phyloP scores from a whole-genome alignment of 2,113 vertebrate genomes.

The Odontophorus gujanensis region DNA sequence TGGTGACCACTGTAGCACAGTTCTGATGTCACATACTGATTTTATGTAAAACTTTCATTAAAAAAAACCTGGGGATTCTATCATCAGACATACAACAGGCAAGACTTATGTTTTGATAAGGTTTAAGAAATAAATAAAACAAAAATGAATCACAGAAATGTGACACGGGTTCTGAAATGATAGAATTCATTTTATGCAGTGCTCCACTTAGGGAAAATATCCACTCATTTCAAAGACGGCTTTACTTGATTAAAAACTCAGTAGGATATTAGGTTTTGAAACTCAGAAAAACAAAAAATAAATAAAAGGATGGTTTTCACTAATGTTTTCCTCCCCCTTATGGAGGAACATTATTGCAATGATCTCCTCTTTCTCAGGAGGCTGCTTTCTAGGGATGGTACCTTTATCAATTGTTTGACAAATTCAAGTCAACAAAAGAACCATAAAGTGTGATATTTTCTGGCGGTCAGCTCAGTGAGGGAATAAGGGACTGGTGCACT shows the following conservation, averaged over 20 bases:
- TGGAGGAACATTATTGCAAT: neutral
- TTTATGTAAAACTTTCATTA: neutral
- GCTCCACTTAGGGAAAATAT: neutral
- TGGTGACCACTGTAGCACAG: neutral
- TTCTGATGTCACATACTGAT: neutral
- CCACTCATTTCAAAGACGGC: neutral
- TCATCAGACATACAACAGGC: neutral
- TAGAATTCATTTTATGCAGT: neutral
- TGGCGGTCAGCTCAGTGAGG: neutral
- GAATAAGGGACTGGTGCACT: neutral
- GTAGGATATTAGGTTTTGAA: neutral
- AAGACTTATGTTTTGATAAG: neutral
- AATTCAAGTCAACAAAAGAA: neutral
- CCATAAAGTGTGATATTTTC: accelerated
- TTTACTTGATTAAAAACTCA: neutral
- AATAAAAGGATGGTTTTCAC: neutral
- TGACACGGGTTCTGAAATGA: neutral
- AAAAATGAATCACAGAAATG: neutral
- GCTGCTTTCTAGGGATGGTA: neutral
- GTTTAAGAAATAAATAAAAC: neutral
- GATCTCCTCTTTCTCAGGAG: neutral
- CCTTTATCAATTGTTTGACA: neutral
- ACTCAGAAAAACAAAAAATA: neutral
- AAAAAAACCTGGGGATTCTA: neutral
- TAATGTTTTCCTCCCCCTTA: neutral